Base-by-base conservation (phyloP, 2,113 vertebrate genomes). In the Epinephelus moara region DNA sequence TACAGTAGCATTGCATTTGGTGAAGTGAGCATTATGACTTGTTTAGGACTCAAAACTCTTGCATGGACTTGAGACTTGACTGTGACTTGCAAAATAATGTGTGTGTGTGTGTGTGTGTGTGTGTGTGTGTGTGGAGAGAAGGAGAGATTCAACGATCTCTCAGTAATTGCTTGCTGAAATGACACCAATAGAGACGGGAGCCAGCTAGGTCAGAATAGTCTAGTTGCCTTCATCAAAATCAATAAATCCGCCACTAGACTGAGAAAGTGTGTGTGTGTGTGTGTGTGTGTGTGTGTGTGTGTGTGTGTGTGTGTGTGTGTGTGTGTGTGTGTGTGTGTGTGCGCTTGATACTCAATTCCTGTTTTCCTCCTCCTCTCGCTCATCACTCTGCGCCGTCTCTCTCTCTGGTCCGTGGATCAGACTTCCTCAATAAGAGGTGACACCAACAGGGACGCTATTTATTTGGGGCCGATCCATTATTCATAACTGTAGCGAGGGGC, bases 181-280 rank as follows among this genome's bases (percentile, higher is more conserved):
- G 88, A 91, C 86, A 89, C 88, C 75, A 70, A 81, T 85, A 81
- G 92, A 94, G 67, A 89, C 70, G 61, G 55, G 62, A 80, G 68
- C 27, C 30, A 17, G 73, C 71, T 62, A 62, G 86, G 85, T 85
- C 80, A 81, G 80, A 81, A 53, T 69, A 66, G 86, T 78, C 80
- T 53, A 87, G 86, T 85, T 62, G 78, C 73, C 82, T 89, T 86
- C 57, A 90, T 94, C 89, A 89, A 86, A 93, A 92, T 93, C 93
- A 81, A 93, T 93, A 90, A 82, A 91, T 89, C 88, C 89, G 69
- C 70, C 71, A 69, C 72, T 75, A 79, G 76, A 85, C 86, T 69
- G 30, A 81, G 70, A 12, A 73, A 67, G 47, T 50, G 56, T 74
- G 10, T 67, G 60, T 40, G 18, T 71, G 50, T 37, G 23, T 71